These are phyloP conservation scores for Mobula birostris DNA, from an alignment of 2,113 vertebrate species.

Conservation along the genomic window DNA sequence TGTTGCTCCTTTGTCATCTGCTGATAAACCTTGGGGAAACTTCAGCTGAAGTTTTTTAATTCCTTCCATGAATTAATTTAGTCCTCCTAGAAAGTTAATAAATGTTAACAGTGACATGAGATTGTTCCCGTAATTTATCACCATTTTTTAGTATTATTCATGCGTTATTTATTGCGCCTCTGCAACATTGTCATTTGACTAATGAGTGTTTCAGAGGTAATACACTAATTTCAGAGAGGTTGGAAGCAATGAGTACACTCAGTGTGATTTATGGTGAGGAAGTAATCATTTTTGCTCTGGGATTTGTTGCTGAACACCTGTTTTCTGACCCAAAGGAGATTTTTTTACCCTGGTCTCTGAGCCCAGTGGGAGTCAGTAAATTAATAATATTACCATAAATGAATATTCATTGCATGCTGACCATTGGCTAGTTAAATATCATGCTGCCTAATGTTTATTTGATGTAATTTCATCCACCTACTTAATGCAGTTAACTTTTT, in stretches of 20 bases:
- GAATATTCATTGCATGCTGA: slow-evolving; percentile 9
- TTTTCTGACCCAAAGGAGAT: background rate
- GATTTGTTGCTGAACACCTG: slow-evolving; percentile 28
- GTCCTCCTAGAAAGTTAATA: background rate
- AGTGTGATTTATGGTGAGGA: slow-evolving; percentile 4
- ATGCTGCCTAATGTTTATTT: background rate
- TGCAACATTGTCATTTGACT: slow-evolving; percentile 9
- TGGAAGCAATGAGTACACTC: slow-evolving; percentile 23
- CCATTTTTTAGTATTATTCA: background rate
- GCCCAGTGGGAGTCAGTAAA: slow-evolving; percentile 8
- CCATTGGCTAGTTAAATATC: background rate
- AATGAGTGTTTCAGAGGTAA: slow-evolving; percentile 30
- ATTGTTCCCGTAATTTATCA: background rate
- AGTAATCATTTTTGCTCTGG: slow-evolving; percentile 20
- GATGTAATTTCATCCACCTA: slow-evolving; percentile 6
- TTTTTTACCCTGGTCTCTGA: background rate
- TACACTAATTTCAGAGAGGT: slow-evolving; percentile 17
- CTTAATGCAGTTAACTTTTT: background rate
- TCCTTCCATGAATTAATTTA: background rate
- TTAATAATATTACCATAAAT: slow-evolving; percentile 23
- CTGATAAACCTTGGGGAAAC: background rate
- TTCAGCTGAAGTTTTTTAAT: background rate
- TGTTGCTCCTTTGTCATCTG: background rate
- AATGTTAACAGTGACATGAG: background rate
- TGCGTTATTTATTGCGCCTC: background rate